Conservation (phyloP, 1,140 invertebrate species). For the Euura saliciscinereae region DNA sequence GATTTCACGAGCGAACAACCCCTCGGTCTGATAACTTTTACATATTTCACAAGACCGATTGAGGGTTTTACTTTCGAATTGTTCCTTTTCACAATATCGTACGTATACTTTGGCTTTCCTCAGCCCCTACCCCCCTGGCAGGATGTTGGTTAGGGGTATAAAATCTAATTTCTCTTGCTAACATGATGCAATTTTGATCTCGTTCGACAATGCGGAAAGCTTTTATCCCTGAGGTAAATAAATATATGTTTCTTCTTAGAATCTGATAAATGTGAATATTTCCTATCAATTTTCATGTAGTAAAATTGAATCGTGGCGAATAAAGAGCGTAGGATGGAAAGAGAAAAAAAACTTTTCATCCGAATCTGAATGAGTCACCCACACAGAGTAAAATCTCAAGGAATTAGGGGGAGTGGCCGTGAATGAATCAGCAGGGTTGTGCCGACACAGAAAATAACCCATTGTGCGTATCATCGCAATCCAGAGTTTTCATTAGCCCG, state of each 20-base stretch:
- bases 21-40: constrained; percentile 37
- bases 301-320: too few relatives aligned
- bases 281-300: too few relatives aligned
- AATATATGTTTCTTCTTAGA: too few relatives aligned
- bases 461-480: constrained; percentile 40
- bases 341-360: too few relatives aligned
- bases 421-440: background rate
- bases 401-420: background rate
- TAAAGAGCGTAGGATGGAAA: too few relatives aligned
- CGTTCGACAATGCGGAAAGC: constrained; percentile 28
- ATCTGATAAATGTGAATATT: too few relatives aligned
- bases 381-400: background rate
- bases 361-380: too few relatives aligned
- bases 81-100: constrained; percentile 13
- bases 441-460: constrained; percentile 28
- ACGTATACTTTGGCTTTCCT: too few relatives aligned
- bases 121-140: too few relatives aligned
- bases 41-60: constrained; percentile 41
- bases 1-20: too few relatives aligned
- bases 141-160: background rate
- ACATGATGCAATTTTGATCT: constrained; percentile 43
- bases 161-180: constrained; percentile 41
- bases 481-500: constrained; percentile 51
- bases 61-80: constrained; percentile 27
- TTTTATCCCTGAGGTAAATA: constrained; percentile 20